These are phyloP conservation scores for Heterotilapia buettikoferi DNA, from an alignment of 2,113 vertebrate genomes.

Conservation along the genomic window DNA sequence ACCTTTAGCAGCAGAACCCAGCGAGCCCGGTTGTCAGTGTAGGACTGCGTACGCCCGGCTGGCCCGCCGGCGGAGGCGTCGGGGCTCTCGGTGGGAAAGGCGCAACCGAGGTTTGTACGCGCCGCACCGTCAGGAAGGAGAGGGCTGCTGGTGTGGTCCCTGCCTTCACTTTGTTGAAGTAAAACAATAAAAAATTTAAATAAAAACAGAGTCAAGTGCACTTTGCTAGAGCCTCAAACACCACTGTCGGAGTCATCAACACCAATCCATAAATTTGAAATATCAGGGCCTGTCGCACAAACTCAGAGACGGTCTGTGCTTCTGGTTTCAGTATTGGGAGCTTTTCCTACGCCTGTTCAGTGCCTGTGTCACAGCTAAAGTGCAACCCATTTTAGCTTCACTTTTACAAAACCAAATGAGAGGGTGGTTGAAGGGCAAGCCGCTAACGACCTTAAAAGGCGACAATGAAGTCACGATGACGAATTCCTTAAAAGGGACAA, in stretches of 20 bases:
- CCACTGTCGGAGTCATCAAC: not conserved
- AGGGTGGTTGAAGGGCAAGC: conserved; percentile 5
- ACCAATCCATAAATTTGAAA: not conserved
- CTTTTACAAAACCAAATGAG: conserved; percentile 25
- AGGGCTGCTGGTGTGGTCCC: conserved; percentile 49
- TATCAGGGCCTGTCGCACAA: not conserved
- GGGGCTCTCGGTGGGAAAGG: not conserved
- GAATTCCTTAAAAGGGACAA: not conserved
- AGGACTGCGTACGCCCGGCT: not conserved
- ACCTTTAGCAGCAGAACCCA: conserved; percentile 73
- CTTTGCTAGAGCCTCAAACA: conserved; percentile 43
- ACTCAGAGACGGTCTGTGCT: conserved; percentile 28
- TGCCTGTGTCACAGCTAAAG: conserved; percentile 50
- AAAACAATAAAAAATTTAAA: not conserved
- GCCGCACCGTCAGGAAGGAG: conserved; percentile 30
- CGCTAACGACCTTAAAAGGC: conserved; percentile 24
- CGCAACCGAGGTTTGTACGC: not conserved
- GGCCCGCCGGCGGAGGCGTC: not conserved
- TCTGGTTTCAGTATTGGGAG: conserved; percentile 30
- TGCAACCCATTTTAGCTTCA: conserved; percentile 36
- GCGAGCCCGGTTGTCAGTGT: conserved; percentile 40
- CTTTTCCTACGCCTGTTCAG: conserved; percentile 32
- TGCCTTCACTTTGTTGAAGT: conserved; percentile 49
- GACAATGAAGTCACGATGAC: conserved; percentile 17
- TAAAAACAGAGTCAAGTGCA: conserved; percentile 57